Percentiles rank a stretch among this genome's conserved stretches.
Conservation (phyloP, 2,888 invertebrate genomes). For the Spialia ferax region DNA sequence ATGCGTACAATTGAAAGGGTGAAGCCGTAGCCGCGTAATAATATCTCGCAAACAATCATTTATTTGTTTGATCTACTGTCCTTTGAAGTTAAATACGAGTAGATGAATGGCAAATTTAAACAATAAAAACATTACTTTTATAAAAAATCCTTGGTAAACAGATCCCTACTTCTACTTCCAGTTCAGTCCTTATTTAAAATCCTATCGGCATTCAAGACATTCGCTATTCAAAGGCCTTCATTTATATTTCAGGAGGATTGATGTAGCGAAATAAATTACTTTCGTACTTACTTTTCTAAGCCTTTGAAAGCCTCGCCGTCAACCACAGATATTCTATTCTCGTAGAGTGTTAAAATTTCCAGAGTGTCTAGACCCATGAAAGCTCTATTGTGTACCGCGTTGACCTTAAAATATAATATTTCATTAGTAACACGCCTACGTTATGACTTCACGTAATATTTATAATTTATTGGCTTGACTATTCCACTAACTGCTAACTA, state of each 20-base stretch:
- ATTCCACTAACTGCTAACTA: slow-evolving; percentile 22
- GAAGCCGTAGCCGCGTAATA: neutral
- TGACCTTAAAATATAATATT: slow-evolving; percentile 79
- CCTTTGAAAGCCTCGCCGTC: slow-evolving; percentile 95
- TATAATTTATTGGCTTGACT: slow-evolving; percentile 36
- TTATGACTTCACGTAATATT: slow-evolving; percentile 24
- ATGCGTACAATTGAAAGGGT: slow-evolving; percentile 24
- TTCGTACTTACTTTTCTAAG: slow-evolving; percentile 92
- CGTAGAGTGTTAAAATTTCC: slow-evolving; percentile 95
- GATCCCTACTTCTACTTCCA: slow-evolving; percentile 1
- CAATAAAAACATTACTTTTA: neutral
- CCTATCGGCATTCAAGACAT: slow-evolving; percentile 6
- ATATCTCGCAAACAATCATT: neutral
- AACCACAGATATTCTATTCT: slow-evolving; percentile 92
- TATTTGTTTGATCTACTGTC: neutral
- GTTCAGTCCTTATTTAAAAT: slow-evolving; percentile 1
- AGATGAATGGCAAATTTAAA: neutral
- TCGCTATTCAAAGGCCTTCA: neutral
- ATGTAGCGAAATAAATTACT: slow-evolving; percentile 28
- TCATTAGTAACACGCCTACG: slow-evolving; percentile 28
- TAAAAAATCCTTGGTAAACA: neutral
- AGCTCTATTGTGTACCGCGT: slow-evolving; percentile 92
- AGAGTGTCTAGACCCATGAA: slow-evolving; percentile 95
- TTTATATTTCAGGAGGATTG: slow-evolving; percentile 13
- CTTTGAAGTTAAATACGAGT: neutral